phyloP scores from a whole-genome alignment of 2,113 vertebrate genomes.

The Psophia crepitans region DNA sequence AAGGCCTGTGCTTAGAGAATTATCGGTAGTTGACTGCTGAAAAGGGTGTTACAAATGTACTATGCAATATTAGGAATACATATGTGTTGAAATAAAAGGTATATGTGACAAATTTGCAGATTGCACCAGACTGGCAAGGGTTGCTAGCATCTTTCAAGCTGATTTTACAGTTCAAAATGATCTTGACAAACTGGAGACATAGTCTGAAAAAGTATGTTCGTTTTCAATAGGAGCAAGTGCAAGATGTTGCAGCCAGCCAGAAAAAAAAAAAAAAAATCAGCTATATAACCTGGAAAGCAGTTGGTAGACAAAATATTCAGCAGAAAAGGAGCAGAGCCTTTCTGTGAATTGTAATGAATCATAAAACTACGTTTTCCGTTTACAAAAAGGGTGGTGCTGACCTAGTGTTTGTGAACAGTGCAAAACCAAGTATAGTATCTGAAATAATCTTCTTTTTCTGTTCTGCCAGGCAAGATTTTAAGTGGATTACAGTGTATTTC shows the following conservation, averaged over 20 bases:
- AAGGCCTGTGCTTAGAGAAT: neutral
- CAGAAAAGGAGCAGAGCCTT: neutral
- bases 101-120: neutral
- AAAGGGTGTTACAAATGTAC: neutral
- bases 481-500: accelerated
- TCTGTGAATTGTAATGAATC: neutral
- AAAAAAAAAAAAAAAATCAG: neutral
- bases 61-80: neutral
- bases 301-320: neutral
- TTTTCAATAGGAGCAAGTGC: neutral
- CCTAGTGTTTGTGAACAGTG: neutral
- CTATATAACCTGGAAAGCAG: neutral
- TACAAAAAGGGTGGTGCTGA: neutral
- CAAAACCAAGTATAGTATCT: neutral
- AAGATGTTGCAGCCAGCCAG: neutral
- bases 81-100: neutral
- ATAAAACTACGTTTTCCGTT: neutral
- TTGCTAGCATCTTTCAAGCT: neutral
- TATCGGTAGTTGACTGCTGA: neutral
- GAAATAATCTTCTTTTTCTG: neutral
- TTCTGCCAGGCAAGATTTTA: neutral
- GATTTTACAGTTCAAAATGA: neutral
- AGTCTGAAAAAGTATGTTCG: neutral
- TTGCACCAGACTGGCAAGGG: neutral
- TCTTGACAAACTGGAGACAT: neutral